These are phyloP conservation scores for Rhombomys opimus DNA, from an alignment of 2,113 vertebrate species.

Conservation along the genomic window DNA sequence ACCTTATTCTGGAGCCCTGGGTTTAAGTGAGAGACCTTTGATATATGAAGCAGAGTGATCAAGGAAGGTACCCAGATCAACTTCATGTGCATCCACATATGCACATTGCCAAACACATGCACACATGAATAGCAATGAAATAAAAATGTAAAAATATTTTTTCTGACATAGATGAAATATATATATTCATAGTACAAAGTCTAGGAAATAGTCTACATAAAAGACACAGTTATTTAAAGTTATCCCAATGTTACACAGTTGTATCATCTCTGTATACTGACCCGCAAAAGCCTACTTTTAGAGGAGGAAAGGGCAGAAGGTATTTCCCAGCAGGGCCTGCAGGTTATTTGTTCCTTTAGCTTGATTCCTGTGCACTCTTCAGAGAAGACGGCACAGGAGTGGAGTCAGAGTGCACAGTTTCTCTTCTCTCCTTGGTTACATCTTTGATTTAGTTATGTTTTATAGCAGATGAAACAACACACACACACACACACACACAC, in stretches of 20 bases:
- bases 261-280: background rate
- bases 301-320: background rate
- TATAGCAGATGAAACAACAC: background rate
- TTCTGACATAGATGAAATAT: constrained; percentile 36
- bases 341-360: background rate
- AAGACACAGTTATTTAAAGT: constrained; percentile 17
- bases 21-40: background rate
- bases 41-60: background rate
- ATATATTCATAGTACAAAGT: background rate
- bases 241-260: background rate
- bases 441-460: constrained; percentile 32
- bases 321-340: background rate
- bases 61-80: background rate
- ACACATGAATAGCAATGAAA: background rate
- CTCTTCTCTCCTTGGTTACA: constrained; percentile 8
- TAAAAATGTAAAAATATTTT: background rate
- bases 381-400: background rate
- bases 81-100: background rate
- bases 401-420: background rate
- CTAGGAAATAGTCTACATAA: constrained; percentile 27
- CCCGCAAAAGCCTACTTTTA: background rate
- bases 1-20: background rate
- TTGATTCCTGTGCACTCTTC: background rate
- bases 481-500: background rate
- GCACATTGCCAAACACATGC: background rate